These are phyloP conservation scores for Oreortyx pictus DNA, from an alignment of 2,797 vertebrate species.

Conservation along the genomic window DNA sequence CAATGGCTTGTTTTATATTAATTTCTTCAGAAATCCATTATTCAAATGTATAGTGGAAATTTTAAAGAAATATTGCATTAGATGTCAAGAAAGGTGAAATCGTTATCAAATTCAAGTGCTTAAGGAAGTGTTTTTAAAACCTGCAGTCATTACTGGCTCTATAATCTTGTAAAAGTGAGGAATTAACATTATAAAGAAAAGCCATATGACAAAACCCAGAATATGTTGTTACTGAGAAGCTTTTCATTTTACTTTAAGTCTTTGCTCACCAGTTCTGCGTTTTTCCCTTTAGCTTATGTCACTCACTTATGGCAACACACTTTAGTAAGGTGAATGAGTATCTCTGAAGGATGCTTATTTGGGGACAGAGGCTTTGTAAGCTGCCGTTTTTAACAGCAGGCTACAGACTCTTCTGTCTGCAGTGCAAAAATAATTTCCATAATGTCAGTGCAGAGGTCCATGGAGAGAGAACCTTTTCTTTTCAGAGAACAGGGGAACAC, in stretches of 20 bases:
- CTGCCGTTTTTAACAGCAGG: neutral
- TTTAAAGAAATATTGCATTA: neutral
- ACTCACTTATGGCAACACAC: neutral
- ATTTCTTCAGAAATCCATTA: neutral
- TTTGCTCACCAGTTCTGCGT: neutral
- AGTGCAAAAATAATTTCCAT: neutral
- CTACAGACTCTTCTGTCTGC: neutral
- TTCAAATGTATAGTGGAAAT: neutral
- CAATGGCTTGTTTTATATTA: neutral
- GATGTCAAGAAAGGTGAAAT: neutral
- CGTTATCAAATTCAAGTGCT: neutral
- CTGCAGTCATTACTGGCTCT: neutral
- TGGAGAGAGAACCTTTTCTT: neutral
- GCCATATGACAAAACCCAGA: neutral
- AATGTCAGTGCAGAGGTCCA: neutral
- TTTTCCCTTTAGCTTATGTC: neutral
- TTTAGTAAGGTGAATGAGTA: neutral
- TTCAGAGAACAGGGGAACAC: neutral
- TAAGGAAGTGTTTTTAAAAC: neutral
- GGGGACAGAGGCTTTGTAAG: neutral
- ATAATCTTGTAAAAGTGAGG: neutral
- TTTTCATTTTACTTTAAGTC: neutral
- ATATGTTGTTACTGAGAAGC: neutral
- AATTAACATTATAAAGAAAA: neutral
- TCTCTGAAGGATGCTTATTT: neutral